A percentile compares a stretch with the other conserved stretches of the same genome.
Evolutionary conservation across 2,888 invertebrate species (phyloP).

Genomic region (Mellilla xanthometata): DNA sequence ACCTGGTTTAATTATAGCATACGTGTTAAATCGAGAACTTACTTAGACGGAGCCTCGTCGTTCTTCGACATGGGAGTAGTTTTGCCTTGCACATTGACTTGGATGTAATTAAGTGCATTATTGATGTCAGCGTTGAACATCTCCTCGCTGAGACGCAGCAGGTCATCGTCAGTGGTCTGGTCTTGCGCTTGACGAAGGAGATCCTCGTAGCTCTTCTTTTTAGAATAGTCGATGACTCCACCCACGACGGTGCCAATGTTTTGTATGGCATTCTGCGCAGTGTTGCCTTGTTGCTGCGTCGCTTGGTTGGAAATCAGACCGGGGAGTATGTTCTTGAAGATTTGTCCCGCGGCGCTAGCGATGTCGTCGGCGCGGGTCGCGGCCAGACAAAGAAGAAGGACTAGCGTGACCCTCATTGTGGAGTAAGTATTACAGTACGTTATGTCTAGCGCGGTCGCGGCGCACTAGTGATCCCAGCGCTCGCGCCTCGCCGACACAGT

Average conservation of each 20-base stretch:
- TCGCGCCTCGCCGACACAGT: slow-evolving; percentile 55
- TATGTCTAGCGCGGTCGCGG: slow-evolving; percentile 58
- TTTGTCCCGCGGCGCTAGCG: slow-evolving; percentile 70
- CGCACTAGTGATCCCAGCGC: slow-evolving; percentile 74
- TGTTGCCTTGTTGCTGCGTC: slow-evolving; percentile 63
- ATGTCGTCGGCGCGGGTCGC: slow-evolving; percentile 63
- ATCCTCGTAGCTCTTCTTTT: slow-evolving; percentile 75
- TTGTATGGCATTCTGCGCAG: slow-evolving; percentile 64
- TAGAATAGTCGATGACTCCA: slow-evolving; percentile 74
- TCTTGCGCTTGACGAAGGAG: slow-evolving; percentile 70
- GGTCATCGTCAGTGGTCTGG: slow-evolving; percentile 85
- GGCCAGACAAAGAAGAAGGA: slow-evolving; percentile 53
- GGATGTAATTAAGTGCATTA: slow-evolving; percentile 87
- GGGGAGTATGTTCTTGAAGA: slow-evolving; percentile 71
- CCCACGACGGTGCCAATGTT: slow-evolving; percentile 75
- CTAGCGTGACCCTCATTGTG: slow-evolving; percentile 61
- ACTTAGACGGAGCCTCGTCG: slow-evolving; percentile 90
- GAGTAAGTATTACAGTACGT: slow-evolving; percentile 46
- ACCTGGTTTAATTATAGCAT: too few species aligned
- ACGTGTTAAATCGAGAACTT: slow-evolving; percentile 53
- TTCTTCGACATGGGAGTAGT: slow-evolving; percentile 86
- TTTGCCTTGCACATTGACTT: slow-evolving; percentile 88
- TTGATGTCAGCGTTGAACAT: slow-evolving; percentile 88
- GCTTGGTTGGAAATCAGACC: slow-evolving; percentile 65
- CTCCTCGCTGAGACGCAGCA: slow-evolving; percentile 87